Evolutionary conservation across 2,113 vertebrate species (phyloP), one percentile per base, ranked within the genome.

Genomic region (Malurus alboscapulatus): DNA sequence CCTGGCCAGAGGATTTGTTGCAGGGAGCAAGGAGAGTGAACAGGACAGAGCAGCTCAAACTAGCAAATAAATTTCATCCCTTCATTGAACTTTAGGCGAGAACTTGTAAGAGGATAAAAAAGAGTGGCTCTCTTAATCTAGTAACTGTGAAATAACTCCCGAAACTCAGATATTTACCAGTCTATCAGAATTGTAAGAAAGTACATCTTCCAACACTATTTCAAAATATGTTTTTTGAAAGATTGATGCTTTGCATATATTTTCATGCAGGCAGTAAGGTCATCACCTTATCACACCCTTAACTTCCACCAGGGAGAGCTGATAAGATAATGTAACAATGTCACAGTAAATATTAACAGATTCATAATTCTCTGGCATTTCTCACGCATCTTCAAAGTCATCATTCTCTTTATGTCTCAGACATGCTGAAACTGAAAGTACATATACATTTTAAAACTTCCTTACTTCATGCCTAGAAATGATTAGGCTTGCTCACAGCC

Each of bases 1-100:
- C 94, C 48, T 55, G 45, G 76, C 66, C 77, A 75, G 84, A 85
- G 51, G 51, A 78, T 89, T 91, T 93, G 68, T 88, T 78, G 91
- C 61, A 66, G 47, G 36, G 63, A 90, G n/a, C n/a, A 80, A 47
- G 27, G 25, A 58, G 21, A 53, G 29, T 47, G 84, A 80, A 30
- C 45, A 78, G 71, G 36, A 82, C 51, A 32, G 25, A 93, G 47
- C 26, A 18, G 82, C 47, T 93, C 36, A 78, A 90, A 71, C 61
- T 18, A 76, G 50, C 25, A 81, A 73, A 71, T 9, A 76, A 61
- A 73, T 80, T 36, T 59, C 47, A 50, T 55, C 15, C 21, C 47
- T 71, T 90, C 66, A 17, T n/a, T 81, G 26, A 42, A 34, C 62
- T 92, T 88, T 27, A 84, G 51, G 65, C 32, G 76, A 95, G 40